Evolutionary conservation across 35 echinoderm and acorn worm species (phyloP).

Genomic region (Eucidaris tribuloides): DNA sequence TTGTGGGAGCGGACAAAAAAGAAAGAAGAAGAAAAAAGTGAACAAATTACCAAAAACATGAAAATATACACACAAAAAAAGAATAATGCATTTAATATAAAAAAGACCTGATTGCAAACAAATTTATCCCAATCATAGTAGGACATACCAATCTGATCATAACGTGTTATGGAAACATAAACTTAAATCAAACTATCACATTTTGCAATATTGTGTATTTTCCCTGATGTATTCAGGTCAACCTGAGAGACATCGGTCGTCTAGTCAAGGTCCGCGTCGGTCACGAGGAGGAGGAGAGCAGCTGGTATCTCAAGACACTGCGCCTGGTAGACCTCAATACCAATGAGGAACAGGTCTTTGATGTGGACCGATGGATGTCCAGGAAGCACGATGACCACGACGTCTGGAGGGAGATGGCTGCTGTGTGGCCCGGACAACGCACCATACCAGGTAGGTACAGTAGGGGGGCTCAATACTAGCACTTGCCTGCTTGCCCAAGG

Average conservation of each 20-base stretch:
- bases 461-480: too few species aligned
- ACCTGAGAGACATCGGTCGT: conserved; percentile 78
- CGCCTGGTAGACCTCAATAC: conserved; percentile 66
- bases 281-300: conserved; percentile 50
- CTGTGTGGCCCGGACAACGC: conserved; percentile 50
- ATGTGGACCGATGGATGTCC: conserved; percentile 89
- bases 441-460: conserved; percentile 66
- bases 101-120: too few species aligned
- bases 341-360: conserved; percentile 26
- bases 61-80: too few species aligned
- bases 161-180: neutral
- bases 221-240: too few species aligned
- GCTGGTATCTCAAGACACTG: conserved; percentile 82
- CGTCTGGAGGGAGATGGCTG: conserved; percentile 87
- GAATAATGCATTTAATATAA: too few species aligned
- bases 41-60: too few species aligned
- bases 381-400: conserved; percentile 81
- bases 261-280: conserved; percentile 84
- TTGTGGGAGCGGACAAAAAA: too few species aligned
- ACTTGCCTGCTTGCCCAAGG: too few species aligned
- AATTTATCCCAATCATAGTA: too few species aligned
- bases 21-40: too few species aligned
- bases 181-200: neutral
- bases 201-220: neutral
- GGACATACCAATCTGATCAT: too few species aligned